Evolutionary conservation across 2,888 invertebrate species (phyloP).

Genomic region (Elaeidobius kamerunicus): DNA sequence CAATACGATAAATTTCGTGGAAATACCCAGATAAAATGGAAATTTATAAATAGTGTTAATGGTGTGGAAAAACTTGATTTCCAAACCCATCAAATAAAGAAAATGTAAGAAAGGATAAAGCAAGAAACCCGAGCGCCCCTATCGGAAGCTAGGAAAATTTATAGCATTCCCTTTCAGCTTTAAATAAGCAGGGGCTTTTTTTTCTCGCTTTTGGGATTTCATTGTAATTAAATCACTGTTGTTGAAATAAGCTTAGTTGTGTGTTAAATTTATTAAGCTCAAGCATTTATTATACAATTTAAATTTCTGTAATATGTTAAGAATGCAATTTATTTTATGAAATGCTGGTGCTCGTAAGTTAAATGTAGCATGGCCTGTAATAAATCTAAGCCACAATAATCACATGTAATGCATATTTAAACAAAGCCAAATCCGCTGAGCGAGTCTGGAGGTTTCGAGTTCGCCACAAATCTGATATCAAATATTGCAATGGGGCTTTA

Average conservation of each 20-base stretch:
- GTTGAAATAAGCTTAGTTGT: too few relatives aligned
- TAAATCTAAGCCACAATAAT: not conserved
- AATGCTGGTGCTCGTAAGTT: not conserved
- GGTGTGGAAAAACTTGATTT: conserved; percentile 26
- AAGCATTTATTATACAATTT: too few relatives aligned
- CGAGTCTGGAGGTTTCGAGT: not conserved
- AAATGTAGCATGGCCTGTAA: not conserved
- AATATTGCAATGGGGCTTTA: not conserved
- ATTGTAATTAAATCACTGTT: not conserved
- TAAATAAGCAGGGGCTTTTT: not conserved
- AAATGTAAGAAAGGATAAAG: conserved; percentile 23
- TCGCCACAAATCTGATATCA: not conserved
- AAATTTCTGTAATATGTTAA: not conserved
- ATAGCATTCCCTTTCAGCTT: conserved; percentile 3
- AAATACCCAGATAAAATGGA: conserved; percentile 22
- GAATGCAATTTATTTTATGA: not conserved
- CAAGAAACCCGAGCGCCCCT: conserved; percentile 14
- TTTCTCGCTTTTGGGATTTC: not conserved
- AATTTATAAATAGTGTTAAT: conserved; percentile 28
- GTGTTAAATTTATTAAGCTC: not conserved
- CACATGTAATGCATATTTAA: conserved; percentile 1
- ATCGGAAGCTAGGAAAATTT: conserved; percentile 22
- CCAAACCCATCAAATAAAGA: conserved; percentile 27
- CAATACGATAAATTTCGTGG: not conserved
- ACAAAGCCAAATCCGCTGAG: not conserved